phyloP scores from a whole-genome alignment of 2,113 vertebrate genomes.

The Ictalurus punctatus region DNA sequence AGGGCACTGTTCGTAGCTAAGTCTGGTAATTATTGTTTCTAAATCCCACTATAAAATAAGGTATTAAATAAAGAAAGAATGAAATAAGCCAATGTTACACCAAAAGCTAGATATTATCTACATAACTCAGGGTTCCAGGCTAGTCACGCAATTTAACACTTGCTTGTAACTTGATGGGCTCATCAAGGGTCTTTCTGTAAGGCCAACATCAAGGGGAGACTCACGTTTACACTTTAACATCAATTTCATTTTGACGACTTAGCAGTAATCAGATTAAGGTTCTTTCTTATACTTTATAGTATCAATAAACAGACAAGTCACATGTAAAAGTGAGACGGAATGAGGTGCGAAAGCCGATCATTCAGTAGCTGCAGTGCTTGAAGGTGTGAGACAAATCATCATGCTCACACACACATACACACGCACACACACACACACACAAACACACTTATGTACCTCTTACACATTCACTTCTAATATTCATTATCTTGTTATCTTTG shows the following conservation, averaged over 20 bases:
- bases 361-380: background rate
- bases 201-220: background rate
- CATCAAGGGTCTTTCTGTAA: background rate
- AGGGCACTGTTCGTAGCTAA: too few relatives aligned
- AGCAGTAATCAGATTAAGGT: background rate
- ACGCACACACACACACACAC: background rate
- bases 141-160: background rate
- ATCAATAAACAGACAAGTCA: background rate
- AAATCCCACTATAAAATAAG: background rate
- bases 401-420: background rate
- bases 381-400: slow-evolving; percentile 16
- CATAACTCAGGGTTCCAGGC: background rate
- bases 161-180: background rate
- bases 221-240: background rate
- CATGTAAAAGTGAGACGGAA: background rate
- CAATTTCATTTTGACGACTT: background rate
- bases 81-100: background rate
- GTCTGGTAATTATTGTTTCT: too few relatives aligned
- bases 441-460: background rate
- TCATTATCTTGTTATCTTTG: background rate
- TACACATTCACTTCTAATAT: background rate
- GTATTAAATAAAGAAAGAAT: background rate
- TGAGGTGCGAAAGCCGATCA: background rate
- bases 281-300: background rate
- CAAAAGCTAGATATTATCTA: background rate